Evolutionary conservation across 2,797 vertebrate species (phyloP).

Genomic region (Synanceia verrucosa): DNA sequence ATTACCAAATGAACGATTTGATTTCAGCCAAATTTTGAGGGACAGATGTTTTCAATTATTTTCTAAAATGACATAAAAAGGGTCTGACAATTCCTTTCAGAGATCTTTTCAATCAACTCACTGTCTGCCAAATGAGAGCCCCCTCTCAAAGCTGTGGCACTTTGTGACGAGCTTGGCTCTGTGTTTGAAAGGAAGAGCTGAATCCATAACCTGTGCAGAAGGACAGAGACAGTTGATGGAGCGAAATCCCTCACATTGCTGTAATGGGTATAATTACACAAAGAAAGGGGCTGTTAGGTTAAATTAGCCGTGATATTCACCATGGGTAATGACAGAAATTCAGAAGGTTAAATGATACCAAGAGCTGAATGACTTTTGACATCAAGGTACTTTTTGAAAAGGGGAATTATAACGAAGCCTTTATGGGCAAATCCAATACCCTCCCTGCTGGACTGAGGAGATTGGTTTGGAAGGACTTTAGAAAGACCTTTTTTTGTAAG

Average conservation of each 20-base stretch:
- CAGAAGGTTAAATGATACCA: slow-evolving; percentile 79
- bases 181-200: slow-evolving; percentile 60
- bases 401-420: slow-evolving; percentile 58
- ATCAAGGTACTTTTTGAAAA: slow-evolving; percentile 60
- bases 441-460: slow-evolving; percentile 32
- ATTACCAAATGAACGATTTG: slow-evolving; percentile 46
- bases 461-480: slow-evolving; percentile 58
- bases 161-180: slow-evolving; percentile 51
- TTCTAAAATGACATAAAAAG: neutral
- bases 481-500: slow-evolving; percentile 41
- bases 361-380: slow-evolving; percentile 67
- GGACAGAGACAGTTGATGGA: slow-evolving; percentile 61
- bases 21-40: slow-evolving; percentile 52
- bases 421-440: slow-evolving; percentile 50
- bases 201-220: slow-evolving; percentile 61
- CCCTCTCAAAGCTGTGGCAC: slow-evolving; percentile 50
- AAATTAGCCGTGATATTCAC: slow-evolving; percentile 77
- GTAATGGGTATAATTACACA: slow-evolving; percentile 79
- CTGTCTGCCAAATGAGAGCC: slow-evolving; percentile 56
- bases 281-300: slow-evolving; percentile 77
- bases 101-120: slow-evolving; percentile 67
- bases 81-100: slow-evolving; percentile 56
- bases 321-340: slow-evolving; percentile 69
- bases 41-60: slow-evolving; percentile 25
- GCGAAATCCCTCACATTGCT: slow-evolving; percentile 67